Conservation (phyloP, 2,113 vertebrate genomes). For the Hyaena hyaena region DNA sequence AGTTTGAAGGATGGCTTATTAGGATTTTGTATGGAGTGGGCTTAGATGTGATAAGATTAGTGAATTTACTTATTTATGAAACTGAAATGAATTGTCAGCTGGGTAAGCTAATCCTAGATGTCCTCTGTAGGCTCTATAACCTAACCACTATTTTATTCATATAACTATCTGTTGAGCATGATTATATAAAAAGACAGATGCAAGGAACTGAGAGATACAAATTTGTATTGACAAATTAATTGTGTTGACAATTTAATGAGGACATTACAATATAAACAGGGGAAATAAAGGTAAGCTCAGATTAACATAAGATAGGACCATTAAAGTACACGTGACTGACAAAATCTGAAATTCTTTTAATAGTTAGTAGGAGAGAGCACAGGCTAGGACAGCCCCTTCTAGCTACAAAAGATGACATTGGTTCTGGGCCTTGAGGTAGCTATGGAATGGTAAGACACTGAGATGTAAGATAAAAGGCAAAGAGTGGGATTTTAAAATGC, state of each 20-base stretch:
- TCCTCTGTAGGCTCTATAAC: background rate
- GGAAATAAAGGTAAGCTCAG: background rate
- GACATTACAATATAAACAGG: background rate
- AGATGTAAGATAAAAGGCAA: background rate
- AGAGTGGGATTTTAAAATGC: background rate
- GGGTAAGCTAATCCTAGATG: background rate
- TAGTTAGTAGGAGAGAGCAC: background rate
- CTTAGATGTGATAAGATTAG: background rate
- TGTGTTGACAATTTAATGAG: background rate
- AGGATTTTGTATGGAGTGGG: background rate
- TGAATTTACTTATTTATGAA: background rate
- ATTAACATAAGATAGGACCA: background rate
- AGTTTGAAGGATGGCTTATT: background rate
- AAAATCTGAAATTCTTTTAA: background rate
- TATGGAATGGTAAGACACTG: background rate
- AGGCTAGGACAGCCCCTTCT: background rate
- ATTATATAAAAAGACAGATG: background rate
- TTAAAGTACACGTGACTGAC: background rate
- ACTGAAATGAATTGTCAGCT: background rate
- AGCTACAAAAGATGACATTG: background rate
- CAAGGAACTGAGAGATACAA: background rate
- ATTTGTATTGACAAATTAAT: background rate
- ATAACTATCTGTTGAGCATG: background rate
- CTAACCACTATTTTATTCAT: background rate
- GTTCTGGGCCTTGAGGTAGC: background rate